These are phyloP conservation scores for Platichthys stellatus DNA, from an alignment of 2,113 vertebrate species.

Conservation along the genomic window DNA sequence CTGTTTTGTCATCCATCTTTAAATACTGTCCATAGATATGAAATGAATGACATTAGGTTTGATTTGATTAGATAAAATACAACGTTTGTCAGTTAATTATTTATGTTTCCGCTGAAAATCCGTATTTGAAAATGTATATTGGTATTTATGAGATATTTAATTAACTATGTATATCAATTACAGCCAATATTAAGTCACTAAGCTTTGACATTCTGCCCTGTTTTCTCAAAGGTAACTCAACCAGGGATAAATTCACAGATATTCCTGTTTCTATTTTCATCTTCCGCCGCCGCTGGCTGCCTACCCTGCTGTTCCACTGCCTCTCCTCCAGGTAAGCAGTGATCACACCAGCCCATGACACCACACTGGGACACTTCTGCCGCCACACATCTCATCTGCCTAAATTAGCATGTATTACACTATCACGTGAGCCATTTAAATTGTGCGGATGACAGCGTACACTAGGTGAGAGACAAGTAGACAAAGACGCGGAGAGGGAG, in stretches of 20 bases:
- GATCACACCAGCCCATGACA: slow-evolving; percentile 70
- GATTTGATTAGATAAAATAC: too few species aligned
- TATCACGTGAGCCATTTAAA: slow-evolving; percentile 65
- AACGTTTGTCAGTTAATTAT: too few species aligned
- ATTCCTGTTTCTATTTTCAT: slow-evolving; percentile 39
- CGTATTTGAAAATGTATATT: too few species aligned
- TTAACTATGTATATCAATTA: background rate
- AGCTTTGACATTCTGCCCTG: background rate
- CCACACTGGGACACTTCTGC: slow-evolving; percentile 74
- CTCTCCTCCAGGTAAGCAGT: slow-evolving; percentile 71
- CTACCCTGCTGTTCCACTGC: slow-evolving; percentile 60
- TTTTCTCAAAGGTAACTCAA: background rate
- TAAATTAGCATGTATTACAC: slow-evolving; percentile 82
- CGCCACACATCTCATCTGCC: slow-evolving; percentile 80
- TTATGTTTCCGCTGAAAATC: too few species aligned
- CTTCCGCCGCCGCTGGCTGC: slow-evolving; percentile 51
- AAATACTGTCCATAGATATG: too few species aligned
- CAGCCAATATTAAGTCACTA: background rate
- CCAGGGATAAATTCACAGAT: background rate
- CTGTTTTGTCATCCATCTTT: too few species aligned
- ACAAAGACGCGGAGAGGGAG: slow-evolving; percentile 26
- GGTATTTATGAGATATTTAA: background rate
- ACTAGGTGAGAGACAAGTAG: slow-evolving; percentile 57
- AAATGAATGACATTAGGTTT: too few species aligned
- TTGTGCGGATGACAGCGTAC: slow-evolving; percentile 43